A percentile compares a stretch with the other conserved stretches of the same genome.
Conservation (phyloP, 2,797 vertebrate species). For the Silurus aristotelis region DNA sequence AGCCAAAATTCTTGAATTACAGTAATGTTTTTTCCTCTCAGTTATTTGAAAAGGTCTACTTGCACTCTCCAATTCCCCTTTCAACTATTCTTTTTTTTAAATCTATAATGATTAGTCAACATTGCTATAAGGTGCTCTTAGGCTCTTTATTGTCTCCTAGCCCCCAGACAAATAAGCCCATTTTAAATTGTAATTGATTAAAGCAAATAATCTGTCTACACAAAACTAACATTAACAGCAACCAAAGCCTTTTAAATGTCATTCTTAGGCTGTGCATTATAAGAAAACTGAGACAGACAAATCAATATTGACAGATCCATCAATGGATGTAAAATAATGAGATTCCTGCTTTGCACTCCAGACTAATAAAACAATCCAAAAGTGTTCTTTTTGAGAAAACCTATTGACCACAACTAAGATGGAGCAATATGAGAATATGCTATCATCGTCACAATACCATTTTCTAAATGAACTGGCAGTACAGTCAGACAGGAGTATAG, state of each 20-base stretch:
- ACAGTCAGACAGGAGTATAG: neutral
- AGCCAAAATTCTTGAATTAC: neutral
- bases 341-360: slow-evolving; percentile 12
- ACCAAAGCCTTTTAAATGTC: slow-evolving; percentile 14
- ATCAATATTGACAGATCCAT: slow-evolving; percentile 30
- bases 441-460: neutral
- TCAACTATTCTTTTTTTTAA: slow-evolving; percentile 4
- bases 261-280: slow-evolving; percentile 3
- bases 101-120: neutral
- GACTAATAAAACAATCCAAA: slow-evolving; percentile 19
- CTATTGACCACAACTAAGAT: neutral
- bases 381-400: slow-evolving; percentile 1
- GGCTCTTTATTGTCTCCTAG: neutral
- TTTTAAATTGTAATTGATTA: neutral
- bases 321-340: neutral
- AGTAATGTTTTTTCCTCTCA: neutral
- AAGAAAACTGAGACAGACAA: slow-evolving; percentile 24
- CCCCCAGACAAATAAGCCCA: neutral
- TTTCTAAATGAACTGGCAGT: neutral
- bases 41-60: neutral
- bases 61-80: neutral
- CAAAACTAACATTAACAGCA: slow-evolving; percentile 5
- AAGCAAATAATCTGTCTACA: neutral
- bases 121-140: neutral
- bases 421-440: slow-evolving; percentile 5